phyloP scores from a whole-genome alignment of 2,113 vertebrate species.

The Eptesicus fuscus region DNA sequence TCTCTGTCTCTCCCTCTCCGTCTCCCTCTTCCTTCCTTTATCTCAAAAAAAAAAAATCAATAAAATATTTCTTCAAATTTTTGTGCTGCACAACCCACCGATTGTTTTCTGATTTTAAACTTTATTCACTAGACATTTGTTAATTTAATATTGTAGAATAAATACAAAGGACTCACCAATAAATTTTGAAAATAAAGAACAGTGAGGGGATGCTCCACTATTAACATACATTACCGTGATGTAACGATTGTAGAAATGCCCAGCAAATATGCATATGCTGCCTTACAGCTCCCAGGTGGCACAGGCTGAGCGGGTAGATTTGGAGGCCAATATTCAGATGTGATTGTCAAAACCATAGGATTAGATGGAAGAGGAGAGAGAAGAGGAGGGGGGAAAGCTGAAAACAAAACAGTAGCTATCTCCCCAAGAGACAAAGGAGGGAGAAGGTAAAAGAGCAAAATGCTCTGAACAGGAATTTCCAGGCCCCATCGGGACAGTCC shows the following conservation, averaged over 20 bases:
- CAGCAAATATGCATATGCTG: rapidly evolving
- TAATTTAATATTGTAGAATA: background rate
- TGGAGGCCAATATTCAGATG: background rate
- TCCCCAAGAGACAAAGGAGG: background rate
- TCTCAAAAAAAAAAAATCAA: no score
- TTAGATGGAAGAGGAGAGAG: background rate
- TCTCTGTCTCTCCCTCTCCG: no score
- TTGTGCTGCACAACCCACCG: no score
- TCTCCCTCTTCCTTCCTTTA: no score
- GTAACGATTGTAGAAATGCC: no score
- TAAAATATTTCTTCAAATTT: no score
- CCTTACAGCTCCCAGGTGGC: background rate
- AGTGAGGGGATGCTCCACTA: background rate
- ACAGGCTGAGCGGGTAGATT: rapidly evolving
- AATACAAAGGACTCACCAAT: background rate
- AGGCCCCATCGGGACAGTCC: rapidly evolving
- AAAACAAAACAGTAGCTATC: background rate
- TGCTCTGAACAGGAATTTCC: background rate
- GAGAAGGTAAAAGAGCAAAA: background rate
- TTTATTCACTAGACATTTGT: background rate
- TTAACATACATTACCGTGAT: background rate
- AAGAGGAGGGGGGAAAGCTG: background rate
- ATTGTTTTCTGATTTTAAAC: background rate
- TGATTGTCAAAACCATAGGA: background rate
- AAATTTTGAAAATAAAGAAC: background rate